phyloP scores from a whole-genome alignment of 2,888 invertebrate species.

The Hipparchia sbordonii region DNA sequence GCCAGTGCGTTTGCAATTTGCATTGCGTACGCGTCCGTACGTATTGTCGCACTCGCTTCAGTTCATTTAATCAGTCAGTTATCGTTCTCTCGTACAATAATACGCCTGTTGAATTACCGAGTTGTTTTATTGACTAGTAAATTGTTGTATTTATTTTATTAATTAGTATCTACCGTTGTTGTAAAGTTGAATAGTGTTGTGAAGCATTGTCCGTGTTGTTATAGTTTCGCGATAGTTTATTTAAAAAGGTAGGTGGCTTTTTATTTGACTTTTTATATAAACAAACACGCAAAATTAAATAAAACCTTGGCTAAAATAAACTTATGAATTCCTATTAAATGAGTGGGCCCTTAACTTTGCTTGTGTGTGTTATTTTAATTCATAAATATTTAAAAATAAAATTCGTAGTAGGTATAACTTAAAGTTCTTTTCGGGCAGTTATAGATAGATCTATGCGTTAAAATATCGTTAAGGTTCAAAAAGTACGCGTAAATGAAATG shows the following conservation, averaged over 20 bases:
- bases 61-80: slow-evolving; percentile 29
- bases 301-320: no score
- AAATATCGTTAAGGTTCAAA: no score
- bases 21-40: slow-evolving; percentile 24
- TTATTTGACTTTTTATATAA: not conserved
- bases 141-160: slow-evolving; percentile 1
- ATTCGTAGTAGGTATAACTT: no score
- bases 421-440: no score
- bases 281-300: not conserved
- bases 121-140: slow-evolving; percentile 8
- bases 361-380: no score
- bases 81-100: slow-evolving; percentile 23
- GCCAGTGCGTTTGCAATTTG: slow-evolving; percentile 17
- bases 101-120: slow-evolving; percentile 19
- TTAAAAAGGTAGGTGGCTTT: not conserved
- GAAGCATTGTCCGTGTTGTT: not conserved
- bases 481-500: no score
- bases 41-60: slow-evolving; percentile 10
- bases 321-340: no score
- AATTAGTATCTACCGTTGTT: not conserved
- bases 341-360: no score
- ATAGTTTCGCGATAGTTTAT: not conserved
- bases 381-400: no score
- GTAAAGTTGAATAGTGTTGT: not conserved
- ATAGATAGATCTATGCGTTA: no score